phyloP scores from a whole-genome alignment of 2,888 invertebrate genomes.

The Cryptosula pallasiana region DNA sequence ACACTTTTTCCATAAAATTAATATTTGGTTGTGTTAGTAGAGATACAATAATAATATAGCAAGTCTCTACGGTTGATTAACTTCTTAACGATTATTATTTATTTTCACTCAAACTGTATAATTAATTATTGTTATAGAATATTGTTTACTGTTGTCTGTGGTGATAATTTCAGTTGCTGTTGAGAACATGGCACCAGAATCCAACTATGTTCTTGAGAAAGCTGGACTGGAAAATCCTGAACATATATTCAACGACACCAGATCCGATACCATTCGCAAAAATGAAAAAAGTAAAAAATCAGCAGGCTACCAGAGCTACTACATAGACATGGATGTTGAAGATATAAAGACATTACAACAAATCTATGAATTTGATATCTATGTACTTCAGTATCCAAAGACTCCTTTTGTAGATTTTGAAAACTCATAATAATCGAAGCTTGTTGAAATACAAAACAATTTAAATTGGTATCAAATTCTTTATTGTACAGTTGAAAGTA shows the following conservation, averaged over 20 bases:
- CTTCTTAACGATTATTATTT: too few relatives aligned
- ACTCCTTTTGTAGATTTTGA: slow-evolving; percentile 20
- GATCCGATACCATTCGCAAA: neutral
- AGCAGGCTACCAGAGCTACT: slow-evolving; percentile 1
- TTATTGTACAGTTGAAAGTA: too few relatives aligned
- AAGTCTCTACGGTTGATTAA: too few relatives aligned
- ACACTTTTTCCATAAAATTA: too few relatives aligned
- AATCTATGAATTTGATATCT: neutral
- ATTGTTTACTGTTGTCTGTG: too few relatives aligned
- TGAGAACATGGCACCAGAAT: slow-evolving; percentile 9
- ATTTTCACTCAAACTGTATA: too few relatives aligned
- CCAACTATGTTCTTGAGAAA: neutral
- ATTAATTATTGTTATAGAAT: too few relatives aligned
- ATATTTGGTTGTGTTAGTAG: too few relatives aligned
- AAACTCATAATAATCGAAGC: too few relatives aligned
- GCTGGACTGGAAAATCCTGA: neutral
- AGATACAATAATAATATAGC: too few relatives aligned
- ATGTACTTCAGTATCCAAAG: neutral
- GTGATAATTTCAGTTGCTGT: neutral
- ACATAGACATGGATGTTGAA: neutral
- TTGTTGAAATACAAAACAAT: too few relatives aligned
- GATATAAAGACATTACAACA: neutral
- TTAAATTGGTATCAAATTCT: too few relatives aligned
- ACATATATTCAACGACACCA: neutral
- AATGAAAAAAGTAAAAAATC: neutral